A percentile compares a stretch with the other conserved stretches of the same genome.
phyloP scores from a whole-genome alignment of 1,140 invertebrate genomes.

The Helicoverpa zea region DNA sequence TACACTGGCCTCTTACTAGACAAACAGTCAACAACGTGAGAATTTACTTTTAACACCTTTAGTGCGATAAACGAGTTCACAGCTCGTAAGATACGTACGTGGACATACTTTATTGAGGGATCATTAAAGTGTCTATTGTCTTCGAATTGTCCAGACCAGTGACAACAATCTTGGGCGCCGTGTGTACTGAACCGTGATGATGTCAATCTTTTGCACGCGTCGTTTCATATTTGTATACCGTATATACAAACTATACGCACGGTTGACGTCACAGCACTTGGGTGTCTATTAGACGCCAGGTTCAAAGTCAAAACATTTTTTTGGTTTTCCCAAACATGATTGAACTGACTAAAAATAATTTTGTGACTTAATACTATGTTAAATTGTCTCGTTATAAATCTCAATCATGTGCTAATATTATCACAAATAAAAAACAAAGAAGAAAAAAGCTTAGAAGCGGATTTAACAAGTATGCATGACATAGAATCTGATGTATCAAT shows the following conservation, averaged over 20 bases:
- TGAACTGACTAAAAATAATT: constrained; percentile 75
- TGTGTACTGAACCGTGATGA: background rate
- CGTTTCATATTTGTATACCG: constrained; percentile 26
- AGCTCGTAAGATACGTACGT: constrained; percentile 50
- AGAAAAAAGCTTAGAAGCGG: constrained; percentile 79
- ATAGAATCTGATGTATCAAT: constrained; percentile 75
- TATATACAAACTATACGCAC: constrained; percentile 19
- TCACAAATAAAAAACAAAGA: constrained; percentile 76
- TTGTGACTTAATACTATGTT: constrained; percentile 79
- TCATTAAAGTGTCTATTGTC: constrained; percentile 45
- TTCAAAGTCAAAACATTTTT: constrained; percentile 58
- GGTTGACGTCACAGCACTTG: constrained; percentile 29
- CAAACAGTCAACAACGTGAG: constrained; percentile 68
- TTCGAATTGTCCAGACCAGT: background rate
- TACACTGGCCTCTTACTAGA: constrained; percentile 64
- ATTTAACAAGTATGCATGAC: constrained; percentile 78
- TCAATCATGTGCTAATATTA: constrained; percentile 83
- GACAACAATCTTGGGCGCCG: background rate
- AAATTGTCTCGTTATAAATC: constrained; percentile 81
- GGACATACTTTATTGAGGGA: constrained; percentile 43
- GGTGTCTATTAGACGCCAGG: constrained; percentile 33
- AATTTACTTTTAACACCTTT: constrained; percentile 68
- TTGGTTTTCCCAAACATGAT: constrained; percentile 68
- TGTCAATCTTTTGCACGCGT: constrained; percentile 30
- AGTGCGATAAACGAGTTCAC: constrained; percentile 57